Conservation (phyloP, 2,797 vertebrate genomes). For the Ciconia nigra region DNA sequence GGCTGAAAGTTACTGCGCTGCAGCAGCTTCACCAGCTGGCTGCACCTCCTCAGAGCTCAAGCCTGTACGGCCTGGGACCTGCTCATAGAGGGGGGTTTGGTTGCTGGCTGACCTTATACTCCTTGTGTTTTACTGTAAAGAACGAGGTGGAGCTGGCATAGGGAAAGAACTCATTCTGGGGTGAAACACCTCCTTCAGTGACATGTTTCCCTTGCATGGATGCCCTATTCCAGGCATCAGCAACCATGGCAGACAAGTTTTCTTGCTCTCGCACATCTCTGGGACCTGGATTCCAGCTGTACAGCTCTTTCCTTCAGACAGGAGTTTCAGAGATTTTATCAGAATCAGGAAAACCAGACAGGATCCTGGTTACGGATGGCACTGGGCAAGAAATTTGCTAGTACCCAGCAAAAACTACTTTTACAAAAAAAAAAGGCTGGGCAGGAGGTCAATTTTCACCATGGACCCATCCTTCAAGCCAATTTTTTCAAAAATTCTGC, state of each 20-base stretch:
- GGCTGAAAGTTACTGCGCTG: not conserved
- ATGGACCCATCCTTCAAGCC: not conserved
- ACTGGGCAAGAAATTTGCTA: not conserved
- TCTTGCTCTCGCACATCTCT: not conserved
- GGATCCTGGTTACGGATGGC: not conserved
- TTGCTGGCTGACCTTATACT: not conserved
- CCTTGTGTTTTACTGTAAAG: not conserved
- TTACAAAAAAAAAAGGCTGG: not conserved
- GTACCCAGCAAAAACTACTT: not conserved
- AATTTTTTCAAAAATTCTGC: not conserved
- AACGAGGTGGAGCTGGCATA: not conserved
- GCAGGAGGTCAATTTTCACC: not conserved
- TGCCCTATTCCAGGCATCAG: not conserved
- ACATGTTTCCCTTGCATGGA: rapidly evolving
- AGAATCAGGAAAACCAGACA: not conserved
- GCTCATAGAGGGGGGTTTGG: rapidly evolving
- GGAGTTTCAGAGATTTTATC: not conserved
- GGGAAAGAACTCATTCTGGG: not conserved
- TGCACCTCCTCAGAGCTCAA: not conserved
- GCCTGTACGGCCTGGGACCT: not conserved
- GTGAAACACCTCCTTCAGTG: not conserved
- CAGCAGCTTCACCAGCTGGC: not conserved
- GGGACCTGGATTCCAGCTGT: not conserved
- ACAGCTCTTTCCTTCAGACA: not conserved
- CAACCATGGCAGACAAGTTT: not conserved